Base-by-base conservation (phyloP, 2,888 invertebrate species). In the Rhimphoctona megacephalus region DNA sequence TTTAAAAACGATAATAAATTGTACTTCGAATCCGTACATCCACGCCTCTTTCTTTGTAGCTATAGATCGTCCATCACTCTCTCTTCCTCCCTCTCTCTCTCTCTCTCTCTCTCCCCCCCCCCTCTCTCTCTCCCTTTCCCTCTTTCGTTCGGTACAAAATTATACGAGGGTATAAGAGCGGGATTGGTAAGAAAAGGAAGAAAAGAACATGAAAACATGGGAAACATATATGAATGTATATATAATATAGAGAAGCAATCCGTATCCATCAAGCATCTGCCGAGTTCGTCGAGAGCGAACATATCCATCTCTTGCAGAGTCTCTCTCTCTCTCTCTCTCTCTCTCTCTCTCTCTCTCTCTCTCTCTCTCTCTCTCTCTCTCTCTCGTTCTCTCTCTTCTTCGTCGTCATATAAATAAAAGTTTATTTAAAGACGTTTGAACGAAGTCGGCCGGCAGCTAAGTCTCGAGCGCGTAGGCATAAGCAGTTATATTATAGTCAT, bases 371-470 rank as follows among this genome's bases (percentile, higher is more conserved):
- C 54, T 52, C 36, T 49, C 70, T 57, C 81, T 70, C 54, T 64
- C 67, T 49, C 57, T 61, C 52, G 49, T 52, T 33, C 14, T 14
- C 11, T 11, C 19, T 61, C 57, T 81, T 69, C 64, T 46, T 30
- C 83, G 90, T 89, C 90, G 92, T 91, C 92, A 91, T 93, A 93
- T 93, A 93, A 93, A 94, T 93, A 93, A 93, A 93, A 93, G 92
- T 93, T 93, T 93, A 93, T 93, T 93, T 93, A 93, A 93, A 93
- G 93, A 93, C 91, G 90, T 92, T 87, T 88, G 89, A 88, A 89
- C 82, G 74, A 82, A 88, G 86, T 61, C 82, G 79, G 78, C 84
- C 82, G 88, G 86, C 85, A 83, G 86, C 87, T 74, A 81, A 81
- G 81, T 66, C 83, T 85, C 86, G 69, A 66, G 46, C 82, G 87